These are phyloP conservation scores for Caenorhabditis plicata DNA, from an alignment of 2,888 invertebrate species.

Conservation along the genomic window DNA sequence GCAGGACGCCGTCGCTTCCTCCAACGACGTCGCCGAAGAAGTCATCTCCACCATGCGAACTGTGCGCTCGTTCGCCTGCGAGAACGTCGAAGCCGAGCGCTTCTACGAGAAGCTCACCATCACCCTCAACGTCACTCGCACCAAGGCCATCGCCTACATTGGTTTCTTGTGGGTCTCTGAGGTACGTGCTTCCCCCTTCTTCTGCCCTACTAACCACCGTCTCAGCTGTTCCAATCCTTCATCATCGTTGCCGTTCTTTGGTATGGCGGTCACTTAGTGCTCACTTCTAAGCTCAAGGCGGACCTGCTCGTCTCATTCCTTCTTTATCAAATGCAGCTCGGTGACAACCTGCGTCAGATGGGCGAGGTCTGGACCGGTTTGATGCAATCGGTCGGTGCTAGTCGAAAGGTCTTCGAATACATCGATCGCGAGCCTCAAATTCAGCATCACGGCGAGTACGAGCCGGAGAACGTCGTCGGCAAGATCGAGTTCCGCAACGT, in stretches of 20 bases:
- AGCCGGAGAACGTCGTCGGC: constrained; percentile 68
- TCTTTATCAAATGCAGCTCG: constrained; percentile 68
- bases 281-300: constrained; percentile 60
- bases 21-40: constrained; percentile 68
- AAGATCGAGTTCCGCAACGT: constrained; percentile 76
- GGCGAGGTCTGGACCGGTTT: constrained; percentile 68
- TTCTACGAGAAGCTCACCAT: constrained; percentile 57
- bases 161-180: constrained; percentile 63
- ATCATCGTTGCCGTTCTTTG: constrained; percentile 66
- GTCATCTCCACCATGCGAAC: constrained; percentile 67
- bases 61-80: constrained; percentile 68
- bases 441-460: constrained; percentile 35
- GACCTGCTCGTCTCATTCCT: constrained; percentile 68
- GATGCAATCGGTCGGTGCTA: constrained; percentile 69
- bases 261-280: constrained; percentile 68
- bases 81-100: constrained; percentile 63
- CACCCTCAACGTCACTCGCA: constrained; percentile 55
- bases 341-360: constrained; percentile 65
- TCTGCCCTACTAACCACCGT: too few relatives aligned
- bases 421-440: constrained; percentile 67
- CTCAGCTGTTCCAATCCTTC: constrained; percentile 60
- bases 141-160: constrained; percentile 62
- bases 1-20: constrained; percentile 67
- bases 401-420: constrained; percentile 66
- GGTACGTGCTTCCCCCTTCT: constrained; percentile 30